These are phyloP conservation scores for Drosophila emarginata DNA, from an alignment of 2,888 invertebrate genomes.

Conservation along the genomic window DNA sequence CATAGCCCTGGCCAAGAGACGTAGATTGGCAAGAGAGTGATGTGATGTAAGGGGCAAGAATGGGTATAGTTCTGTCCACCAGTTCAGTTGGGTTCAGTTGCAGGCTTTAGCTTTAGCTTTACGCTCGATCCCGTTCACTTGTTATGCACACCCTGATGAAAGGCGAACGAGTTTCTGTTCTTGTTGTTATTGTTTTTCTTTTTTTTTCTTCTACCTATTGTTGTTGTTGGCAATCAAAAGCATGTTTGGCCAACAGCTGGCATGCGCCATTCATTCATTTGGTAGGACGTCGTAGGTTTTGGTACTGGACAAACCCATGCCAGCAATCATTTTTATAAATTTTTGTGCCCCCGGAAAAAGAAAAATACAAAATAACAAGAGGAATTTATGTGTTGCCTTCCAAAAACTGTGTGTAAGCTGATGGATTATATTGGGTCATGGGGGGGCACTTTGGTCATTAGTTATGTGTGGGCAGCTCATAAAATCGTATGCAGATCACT, in stretches of 20 bases:
- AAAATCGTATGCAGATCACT: conserved; percentile 49
- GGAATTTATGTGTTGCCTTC: conserved; percentile 66
- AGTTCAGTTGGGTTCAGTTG: conserved; percentile 26
- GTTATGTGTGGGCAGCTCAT: conserved; percentile 52
- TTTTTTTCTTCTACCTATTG: conserved; percentile 18
- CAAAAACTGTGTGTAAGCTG: conserved; percentile 17
- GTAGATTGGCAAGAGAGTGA: background rate
- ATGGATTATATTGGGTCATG: conserved; percentile 12
- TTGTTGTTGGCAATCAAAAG: conserved; percentile 68
- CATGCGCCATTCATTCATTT: conserved; percentile 74
- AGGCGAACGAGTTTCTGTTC: conserved; percentile 38
- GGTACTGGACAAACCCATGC: conserved; percentile 43
- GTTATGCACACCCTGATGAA: conserved; percentile 72
- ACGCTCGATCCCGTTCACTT: conserved; percentile 51
- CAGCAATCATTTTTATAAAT: conserved; percentile 75
- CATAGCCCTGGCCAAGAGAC: conserved; percentile 13
- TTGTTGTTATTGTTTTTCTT: conserved; percentile 17
- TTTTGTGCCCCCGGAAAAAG: conserved; percentile 35
- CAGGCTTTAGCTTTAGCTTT: conserved; percentile 44
- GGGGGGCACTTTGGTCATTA: conserved; percentile 33
- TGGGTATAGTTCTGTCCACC: conserved; percentile 16
- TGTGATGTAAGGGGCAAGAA: conserved; percentile 28
- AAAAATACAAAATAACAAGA: conserved; percentile 42
- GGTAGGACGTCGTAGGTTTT: conserved; percentile 15
- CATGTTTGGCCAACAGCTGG: conserved; percentile 75